phyloP scores from a whole-genome alignment of 2,888 invertebrate species.

The Nephrocerus scutellatus region DNA sequence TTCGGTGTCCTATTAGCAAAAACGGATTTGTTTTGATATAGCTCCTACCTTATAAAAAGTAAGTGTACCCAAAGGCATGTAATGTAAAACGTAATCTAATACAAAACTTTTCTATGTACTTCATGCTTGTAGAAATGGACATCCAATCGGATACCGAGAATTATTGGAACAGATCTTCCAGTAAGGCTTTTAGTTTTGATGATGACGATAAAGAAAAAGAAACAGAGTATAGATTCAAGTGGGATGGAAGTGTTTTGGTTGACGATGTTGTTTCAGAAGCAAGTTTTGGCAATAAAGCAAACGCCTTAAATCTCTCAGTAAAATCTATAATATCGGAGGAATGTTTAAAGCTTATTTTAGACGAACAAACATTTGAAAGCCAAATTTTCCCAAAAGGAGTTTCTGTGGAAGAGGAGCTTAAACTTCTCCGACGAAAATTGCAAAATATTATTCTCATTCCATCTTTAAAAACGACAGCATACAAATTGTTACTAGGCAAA shows the following conservation, averaged over 20 bases:
- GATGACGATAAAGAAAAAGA: slow-evolving; percentile 64
- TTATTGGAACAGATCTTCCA: slow-evolving; percentile 72
- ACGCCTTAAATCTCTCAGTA: slow-evolving; percentile 38
- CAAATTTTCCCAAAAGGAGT: slow-evolving; percentile 38
- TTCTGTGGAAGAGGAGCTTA: slow-evolving; percentile 45
- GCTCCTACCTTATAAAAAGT: too few relatives aligned
- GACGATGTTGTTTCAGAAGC: slow-evolving; percentile 42
- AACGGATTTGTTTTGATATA: too few relatives aligned
- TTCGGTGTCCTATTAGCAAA: too few relatives aligned
- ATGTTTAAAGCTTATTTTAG: slow-evolving; percentile 35
- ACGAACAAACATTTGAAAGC: slow-evolving; percentile 39
- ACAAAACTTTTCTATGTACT: too few relatives aligned
- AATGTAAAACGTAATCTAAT: too few relatives aligned
- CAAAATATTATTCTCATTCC: slow-evolving; percentile 30
- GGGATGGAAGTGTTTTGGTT: slow-evolving; percentile 14
- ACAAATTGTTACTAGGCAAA: slow-evolving; percentile 50
- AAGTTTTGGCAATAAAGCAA: slow-evolving; percentile 39
- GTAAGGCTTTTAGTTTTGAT: slow-evolving; percentile 69
- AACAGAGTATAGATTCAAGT: slow-evolving; percentile 5
- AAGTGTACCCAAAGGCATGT: too few relatives aligned
- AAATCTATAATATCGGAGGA: slow-evolving; percentile 40
- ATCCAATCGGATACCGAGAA: slow-evolving; percentile 56
- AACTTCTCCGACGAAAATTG: slow-evolving; percentile 34
- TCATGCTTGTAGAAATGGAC: too few relatives aligned
- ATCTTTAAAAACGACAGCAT: slow-evolving; percentile 35